Conservation (phyloP, 2,888 invertebrate genomes). For the Drosophila setosimentum region DNA sequence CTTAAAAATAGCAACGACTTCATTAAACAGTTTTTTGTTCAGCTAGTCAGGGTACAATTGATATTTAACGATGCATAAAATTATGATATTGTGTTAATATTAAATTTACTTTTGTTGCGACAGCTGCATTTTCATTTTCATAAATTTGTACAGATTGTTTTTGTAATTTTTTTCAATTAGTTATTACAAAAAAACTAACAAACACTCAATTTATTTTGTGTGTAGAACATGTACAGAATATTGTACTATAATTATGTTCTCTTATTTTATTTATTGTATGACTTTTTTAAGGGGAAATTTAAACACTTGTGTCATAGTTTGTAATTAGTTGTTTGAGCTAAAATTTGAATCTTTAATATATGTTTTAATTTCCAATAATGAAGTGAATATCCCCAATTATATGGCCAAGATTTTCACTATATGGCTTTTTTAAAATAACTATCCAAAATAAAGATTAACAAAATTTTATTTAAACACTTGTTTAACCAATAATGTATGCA, state of each 20-base stretch:
- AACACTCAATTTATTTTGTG: background rate
- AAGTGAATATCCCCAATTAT: too few relatives aligned
- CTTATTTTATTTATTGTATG: background rate
- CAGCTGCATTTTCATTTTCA: background rate
- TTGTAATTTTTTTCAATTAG: background rate
- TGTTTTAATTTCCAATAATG: too few relatives aligned
- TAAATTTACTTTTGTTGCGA: background rate
- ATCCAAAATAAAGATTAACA: too few relatives aligned
- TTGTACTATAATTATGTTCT: background rate
- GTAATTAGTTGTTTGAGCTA: too few relatives aligned
- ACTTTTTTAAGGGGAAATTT: too few relatives aligned
- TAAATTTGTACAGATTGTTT: background rate
- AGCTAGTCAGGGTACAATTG: background rate
- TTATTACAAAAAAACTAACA: background rate
- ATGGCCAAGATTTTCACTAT: too few relatives aligned
- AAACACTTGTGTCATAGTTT: background rate
- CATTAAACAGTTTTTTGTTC: background rate
- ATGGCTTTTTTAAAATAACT: background rate
- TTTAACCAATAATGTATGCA: background rate
- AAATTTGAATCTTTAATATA: too few relatives aligned
- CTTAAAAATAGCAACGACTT: background rate
- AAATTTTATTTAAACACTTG: background rate
- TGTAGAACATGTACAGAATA: background rate
- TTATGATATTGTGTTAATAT: background rate
- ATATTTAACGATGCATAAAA: background rate